Base-by-base conservation (phyloP, 2,888 invertebrate genomes). In the Drosophila fulvimacula region DNA sequence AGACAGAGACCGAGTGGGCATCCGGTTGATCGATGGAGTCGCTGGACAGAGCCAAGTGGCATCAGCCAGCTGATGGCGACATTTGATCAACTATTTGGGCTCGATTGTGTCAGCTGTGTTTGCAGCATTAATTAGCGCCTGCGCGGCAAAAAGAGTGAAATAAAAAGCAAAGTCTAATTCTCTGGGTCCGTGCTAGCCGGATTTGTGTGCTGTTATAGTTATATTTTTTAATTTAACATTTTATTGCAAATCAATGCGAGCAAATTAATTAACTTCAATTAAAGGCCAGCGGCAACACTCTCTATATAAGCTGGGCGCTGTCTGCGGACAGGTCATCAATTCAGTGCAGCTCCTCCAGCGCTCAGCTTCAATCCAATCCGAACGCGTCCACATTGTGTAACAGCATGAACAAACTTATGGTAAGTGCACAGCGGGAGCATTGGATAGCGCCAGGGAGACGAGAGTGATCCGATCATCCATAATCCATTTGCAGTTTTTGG, bases 191-290 rank as follows among this genome's bases (percentile, higher is more conserved):
- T 72, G 70, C 67, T 58, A 85, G 81, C 85, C 85, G 85, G 85
- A 85, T 88, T 82, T 86, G 57, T 68, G 56, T 65, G 52, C 19
- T 58, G 75, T 76, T 81, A 78, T 83, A 88, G 82, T 79, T 80
- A 60, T 67, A 67, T 62, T 55, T 62, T 55, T 41, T 24, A 41
- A 53, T 41, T 63, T 79, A 76, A 78, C 79, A 75, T 81, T 88
- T 82, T 72, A 82, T 82, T 86, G 86, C 87, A 87, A 87, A 82
- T 76, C 73, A 75, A 77, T 79, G 76, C 79, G 69, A 84, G 70
- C 76, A 81, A 66, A 81, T 90, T 80, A 90, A 90, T 90, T 90
- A 89, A 88, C 82, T 89, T 90, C 80, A 90, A 90, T 90, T 89
- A 90, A 90, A 84, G 67, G 39, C 70, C 48, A 32, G 51, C 42